A percentile compares a stretch with the other conserved stretches of the same genome.
Conservation (phyloP, 2,888 invertebrate genomes). For the Ennomos erosarius region DNA sequence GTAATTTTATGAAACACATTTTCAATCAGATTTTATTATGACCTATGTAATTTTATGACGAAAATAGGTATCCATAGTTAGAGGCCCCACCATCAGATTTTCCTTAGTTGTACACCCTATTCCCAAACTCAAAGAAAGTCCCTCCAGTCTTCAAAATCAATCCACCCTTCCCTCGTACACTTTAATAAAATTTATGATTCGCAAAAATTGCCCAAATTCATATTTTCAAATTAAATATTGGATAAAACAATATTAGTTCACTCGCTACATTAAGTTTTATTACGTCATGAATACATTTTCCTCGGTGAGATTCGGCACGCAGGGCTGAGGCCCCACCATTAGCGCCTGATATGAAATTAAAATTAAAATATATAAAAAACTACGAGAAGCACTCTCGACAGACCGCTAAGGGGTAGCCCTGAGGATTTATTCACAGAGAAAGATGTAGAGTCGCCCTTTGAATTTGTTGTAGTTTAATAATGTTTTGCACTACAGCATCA, state of each 20-base stretch:
- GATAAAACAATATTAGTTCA: slow-evolving; percentile 85
- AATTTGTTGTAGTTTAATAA: not conserved
- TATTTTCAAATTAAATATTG: slow-evolving; percentile 82
- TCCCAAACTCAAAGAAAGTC: slow-evolving; percentile 20
- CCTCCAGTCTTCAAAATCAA: slow-evolving; percentile 27
- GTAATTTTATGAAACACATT: too few relatives aligned
- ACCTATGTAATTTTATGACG: too few relatives aligned
- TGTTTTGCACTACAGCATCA: too few relatives aligned
- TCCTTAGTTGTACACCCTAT: too few relatives aligned
- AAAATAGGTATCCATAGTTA: too few relatives aligned
- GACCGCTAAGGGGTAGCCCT: slow-evolving; percentile 83
- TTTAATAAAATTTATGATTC: slow-evolving; percentile 75
- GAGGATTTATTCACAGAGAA: slow-evolving; percentile 68
- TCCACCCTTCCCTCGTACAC: slow-evolving; percentile 42
- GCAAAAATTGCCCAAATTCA: slow-evolving; percentile 73
- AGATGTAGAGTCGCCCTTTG: slow-evolving; percentile 53
- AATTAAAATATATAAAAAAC: slow-evolving; percentile 85
- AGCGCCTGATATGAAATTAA: slow-evolving; percentile 85
- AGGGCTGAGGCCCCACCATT: slow-evolving; percentile 81
- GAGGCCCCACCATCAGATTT: too few relatives aligned
- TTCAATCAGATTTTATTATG: too few relatives aligned
- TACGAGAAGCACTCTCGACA: slow-evolving; percentile 78
- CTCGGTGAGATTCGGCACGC: slow-evolving; percentile 79
- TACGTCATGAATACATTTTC: slow-evolving; percentile 80
- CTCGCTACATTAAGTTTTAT: slow-evolving; percentile 84